Evolutionary conservation across 2,888 invertebrate species (phyloP), one percentile per base, ranked within the genome.

Genomic region (Zelleria hepariella): DNA sequence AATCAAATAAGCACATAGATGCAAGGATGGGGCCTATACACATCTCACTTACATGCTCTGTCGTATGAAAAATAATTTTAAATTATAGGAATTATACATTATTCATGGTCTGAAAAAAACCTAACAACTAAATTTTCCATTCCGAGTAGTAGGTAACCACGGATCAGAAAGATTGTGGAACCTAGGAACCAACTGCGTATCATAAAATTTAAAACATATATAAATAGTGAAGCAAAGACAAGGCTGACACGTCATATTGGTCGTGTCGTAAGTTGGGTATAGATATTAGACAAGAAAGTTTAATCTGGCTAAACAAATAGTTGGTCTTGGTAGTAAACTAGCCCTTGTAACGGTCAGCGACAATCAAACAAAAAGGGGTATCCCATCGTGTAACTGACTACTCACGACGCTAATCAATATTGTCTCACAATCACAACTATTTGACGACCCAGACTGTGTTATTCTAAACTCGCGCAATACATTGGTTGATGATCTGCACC

Each of bases 401-500:
- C n/a, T 32, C 5, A 32, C 32, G 5, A 32, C 5, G 5, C 32
- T 32, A 5, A 7, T 32, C 10, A 32, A 32, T 32, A 10, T 32
- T 5, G 32, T 32, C 6, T 7, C 10, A 32, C 5, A 32, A 32
- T 32, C 10, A 32, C 32, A 32, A 10, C 5, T 32, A 10, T 32
- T 32, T 32, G 5, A 10, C 32, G 10, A 32, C 10, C 32, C 5
- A 5, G 5, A 7, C 5, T 32, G 10, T 8, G 10, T 32, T 32
- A 7, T 7, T 32, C 32, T 32, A 32, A 32, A 32, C 32, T 7
- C 32, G 5, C 5, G 55, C 67, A 0, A 98, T 91, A 77, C 99
- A 99, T 73, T 97, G 96, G 78, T 99, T 98, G 5, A 99, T 97
- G 15, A 98, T 97, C 78, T 95, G 94, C 42, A 98, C 92, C 0